Conservation (phyloP, 2,797 vertebrate genomes). For the Siniperca scherzeri region DNA sequence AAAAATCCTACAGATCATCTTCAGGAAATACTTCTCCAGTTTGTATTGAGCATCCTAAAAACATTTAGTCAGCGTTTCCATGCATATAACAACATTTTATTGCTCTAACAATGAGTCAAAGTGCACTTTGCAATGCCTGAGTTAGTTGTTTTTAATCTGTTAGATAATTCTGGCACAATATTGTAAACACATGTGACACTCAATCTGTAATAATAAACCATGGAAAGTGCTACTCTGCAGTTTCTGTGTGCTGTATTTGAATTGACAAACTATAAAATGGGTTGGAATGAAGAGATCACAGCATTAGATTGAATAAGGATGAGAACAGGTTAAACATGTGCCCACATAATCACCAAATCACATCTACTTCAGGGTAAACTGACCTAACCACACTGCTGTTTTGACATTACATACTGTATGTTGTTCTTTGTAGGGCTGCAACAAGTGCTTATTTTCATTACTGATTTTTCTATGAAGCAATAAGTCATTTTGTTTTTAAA, state of each 20-base stretch:
- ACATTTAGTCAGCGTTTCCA: background rate
- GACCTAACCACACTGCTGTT: background rate
- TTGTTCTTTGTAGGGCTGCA: background rate
- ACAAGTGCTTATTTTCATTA: background rate
- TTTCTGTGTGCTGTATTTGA: background rate
- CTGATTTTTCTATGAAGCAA: background rate
- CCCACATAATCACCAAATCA: background rate
- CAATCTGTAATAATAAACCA: background rate
- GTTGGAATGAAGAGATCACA: background rate
- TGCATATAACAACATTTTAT: background rate
- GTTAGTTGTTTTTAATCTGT: conserved; percentile 11
- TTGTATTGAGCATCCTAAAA: background rate
- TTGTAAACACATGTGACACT: background rate
- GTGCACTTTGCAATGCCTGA: conserved; percentile 8
- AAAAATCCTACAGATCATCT: background rate
- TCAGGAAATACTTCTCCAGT: background rate
- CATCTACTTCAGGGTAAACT: background rate
- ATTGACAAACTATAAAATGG: too few species aligned
- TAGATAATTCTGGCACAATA: background rate
- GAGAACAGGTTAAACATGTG: background rate
- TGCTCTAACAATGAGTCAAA: conserved; percentile 22
- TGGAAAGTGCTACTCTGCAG: background rate
- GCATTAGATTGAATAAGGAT: background rate
- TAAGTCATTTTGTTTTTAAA: background rate
- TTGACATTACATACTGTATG: background rate